Conservation (phyloP, 2,113 vertebrate genomes). For the Cololabis saira region DNA sequence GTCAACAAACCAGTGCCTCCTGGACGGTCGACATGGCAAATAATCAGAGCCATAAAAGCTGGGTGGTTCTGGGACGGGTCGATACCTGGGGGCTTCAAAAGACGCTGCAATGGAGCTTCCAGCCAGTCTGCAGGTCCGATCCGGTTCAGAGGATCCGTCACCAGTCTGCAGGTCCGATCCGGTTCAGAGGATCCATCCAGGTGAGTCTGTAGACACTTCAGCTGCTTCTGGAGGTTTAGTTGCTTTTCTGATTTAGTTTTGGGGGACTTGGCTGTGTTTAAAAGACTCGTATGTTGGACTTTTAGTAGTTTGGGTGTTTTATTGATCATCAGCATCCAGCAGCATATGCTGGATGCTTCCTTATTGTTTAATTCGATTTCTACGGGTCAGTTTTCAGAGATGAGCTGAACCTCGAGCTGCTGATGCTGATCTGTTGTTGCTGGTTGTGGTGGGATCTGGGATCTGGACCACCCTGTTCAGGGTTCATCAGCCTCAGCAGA, state of each 20-base stretch:
- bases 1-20: slow-evolving; percentile 36
- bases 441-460: too few species aligned
- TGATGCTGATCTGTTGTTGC: too few species aligned
- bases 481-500: too few species aligned
- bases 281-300: too few species aligned
- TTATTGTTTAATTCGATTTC: too few species aligned
- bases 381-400: too few species aligned
- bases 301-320: too few species aligned
- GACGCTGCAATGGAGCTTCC: neutral
- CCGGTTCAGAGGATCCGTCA: neutral
- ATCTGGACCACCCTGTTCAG: too few species aligned
- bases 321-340: too few species aligned
- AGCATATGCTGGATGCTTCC: too few species aligned
- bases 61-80: slow-evolving; percentile 7
- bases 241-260: neutral
- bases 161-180: slow-evolving; percentile 32
- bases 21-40: slow-evolving; percentile 65
- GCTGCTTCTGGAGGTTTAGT: neutral
- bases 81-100: slow-evolving; percentile 60
- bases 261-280: too few species aligned
- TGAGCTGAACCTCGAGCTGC: too few species aligned
- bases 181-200: slow-evolving; percentile 24
- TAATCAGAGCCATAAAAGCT: slow-evolving; percentile 67
- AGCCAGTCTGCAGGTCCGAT: slow-evolving; percentile 31
- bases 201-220: slow-evolving; percentile 27